Evolutionary conservation across 2,888 invertebrate species (phyloP).

Genomic region (Campopleginae sp.): DNA sequence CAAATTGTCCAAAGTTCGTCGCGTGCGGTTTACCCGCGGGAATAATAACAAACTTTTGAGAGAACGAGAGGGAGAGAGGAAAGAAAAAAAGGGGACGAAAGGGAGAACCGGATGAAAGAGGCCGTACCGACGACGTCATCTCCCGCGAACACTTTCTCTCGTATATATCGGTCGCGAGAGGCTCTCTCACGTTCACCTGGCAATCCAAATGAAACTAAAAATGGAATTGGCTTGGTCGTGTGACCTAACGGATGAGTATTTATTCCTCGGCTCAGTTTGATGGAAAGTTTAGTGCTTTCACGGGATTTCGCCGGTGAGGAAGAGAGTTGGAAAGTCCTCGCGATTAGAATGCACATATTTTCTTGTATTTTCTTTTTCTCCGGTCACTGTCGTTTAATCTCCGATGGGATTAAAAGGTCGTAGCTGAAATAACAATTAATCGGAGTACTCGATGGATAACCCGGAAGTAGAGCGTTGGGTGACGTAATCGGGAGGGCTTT

Average conservation of each 20-base stretch:
- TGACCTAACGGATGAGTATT: conserved; percentile 23
- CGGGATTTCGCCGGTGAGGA: conserved; percentile 1
- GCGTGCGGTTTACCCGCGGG: conserved; percentile 44
- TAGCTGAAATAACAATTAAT: neutral
- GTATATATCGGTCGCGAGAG: conserved; percentile 19
- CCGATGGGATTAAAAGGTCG: neutral
- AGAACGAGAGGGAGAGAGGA: conserved; percentile 57
- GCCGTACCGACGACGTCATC: conserved; percentile 51
- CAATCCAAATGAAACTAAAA: conserved; percentile 52
- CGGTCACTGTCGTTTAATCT: neutral
- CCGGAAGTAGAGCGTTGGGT: neutral
- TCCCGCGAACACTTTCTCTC: conserved; percentile 39
- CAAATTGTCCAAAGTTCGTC: conserved; percentile 56
- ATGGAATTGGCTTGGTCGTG: neutral
- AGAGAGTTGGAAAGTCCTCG: conserved; percentile 43
- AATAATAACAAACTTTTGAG: conserved; percentile 7
- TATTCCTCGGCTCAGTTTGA: conserved; percentile 20
- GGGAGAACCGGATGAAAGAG: conserved; percentile 54
- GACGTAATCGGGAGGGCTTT: neutral
- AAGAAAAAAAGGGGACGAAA: conserved; percentile 50
- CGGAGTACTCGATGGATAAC: neutral
- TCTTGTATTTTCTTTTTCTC: neutral
- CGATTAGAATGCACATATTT: neutral
- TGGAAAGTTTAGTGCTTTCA: conserved; percentile 34
- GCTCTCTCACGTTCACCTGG: conserved; percentile 58